These are phyloP conservation scores for Gulo gulo DNA, from an alignment of 2,113 vertebrate species.

Conservation along the genomic window DNA sequence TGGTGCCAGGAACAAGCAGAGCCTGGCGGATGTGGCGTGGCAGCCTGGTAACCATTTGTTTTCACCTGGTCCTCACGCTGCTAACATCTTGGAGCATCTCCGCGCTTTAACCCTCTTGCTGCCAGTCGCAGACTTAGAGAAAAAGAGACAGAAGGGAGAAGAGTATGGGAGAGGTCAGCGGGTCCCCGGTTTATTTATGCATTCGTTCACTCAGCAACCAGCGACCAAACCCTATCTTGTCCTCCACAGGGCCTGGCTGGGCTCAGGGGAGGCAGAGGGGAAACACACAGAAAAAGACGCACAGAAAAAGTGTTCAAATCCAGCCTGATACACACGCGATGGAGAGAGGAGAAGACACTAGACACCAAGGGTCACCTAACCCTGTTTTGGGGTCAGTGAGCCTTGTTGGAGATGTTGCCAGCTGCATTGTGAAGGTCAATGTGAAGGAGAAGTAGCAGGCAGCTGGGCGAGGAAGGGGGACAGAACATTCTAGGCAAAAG, in stretches of 20 bases:
- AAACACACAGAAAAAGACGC: neutral
- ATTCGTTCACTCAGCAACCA: neutral
- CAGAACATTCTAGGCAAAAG: neutral
- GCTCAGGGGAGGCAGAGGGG: neutral
- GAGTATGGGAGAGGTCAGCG: neutral
- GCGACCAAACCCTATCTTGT: neutral
- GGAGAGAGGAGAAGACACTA: too few species aligned
- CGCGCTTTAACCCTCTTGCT: slow-evolving; percentile 61
- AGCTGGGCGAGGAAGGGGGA: neutral
- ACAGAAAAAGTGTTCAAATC: neutral
- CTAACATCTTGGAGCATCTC: slow-evolving; percentile 55
- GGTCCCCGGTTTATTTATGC: neutral
- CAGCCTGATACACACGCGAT: neutral
- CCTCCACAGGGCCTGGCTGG: neutral
- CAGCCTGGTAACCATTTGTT: slow-evolving; percentile 70
- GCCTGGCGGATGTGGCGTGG: slow-evolving; percentile 51
- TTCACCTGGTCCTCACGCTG: slow-evolving; percentile 69
- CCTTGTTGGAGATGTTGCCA: neutral
- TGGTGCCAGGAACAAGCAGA: slow-evolving; percentile 58
- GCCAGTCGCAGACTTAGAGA: neutral
- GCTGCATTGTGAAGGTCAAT: neutral
- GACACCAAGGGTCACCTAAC: neutral
- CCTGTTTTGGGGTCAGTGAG: neutral
- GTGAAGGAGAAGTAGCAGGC: neutral
- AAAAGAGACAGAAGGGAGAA: neutral